Conservation (phyloP, 2,888 invertebrate species). For the Megastigmus dorsalis region DNA sequence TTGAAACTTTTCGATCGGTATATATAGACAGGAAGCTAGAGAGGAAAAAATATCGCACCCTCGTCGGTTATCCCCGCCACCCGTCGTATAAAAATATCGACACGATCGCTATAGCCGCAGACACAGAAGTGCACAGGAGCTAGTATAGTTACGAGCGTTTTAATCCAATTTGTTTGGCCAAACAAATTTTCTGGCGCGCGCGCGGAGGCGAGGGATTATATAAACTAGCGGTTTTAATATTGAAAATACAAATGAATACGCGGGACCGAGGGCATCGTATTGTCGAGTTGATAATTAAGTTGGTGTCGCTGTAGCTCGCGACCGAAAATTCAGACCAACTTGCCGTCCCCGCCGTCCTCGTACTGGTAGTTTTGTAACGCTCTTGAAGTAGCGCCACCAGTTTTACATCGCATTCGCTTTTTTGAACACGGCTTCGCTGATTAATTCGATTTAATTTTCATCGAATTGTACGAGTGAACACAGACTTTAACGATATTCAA, state of each 20-base stretch:
- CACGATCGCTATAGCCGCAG: no score
- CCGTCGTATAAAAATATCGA: no score
- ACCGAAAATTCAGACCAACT: neutral
- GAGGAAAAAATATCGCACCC: no score
- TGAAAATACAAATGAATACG: conserved; percentile 14
- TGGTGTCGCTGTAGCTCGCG: neutral
- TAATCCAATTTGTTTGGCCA: conserved; percentile 49
- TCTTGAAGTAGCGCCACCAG: no score
- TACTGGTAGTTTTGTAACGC: no score
- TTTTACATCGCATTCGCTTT: conserved; percentile 15
- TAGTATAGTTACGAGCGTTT: conserved; percentile 58
- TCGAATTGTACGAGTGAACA: no score
- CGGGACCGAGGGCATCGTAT: neutral
- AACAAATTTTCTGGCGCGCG: conserved; percentile 20
- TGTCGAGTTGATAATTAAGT: conserved; percentile 38
- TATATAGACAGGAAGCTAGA: neutral
- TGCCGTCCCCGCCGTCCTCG: no score
- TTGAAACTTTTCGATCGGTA: conserved; percentile 23
- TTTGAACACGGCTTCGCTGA: neutral
- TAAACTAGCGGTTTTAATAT: conserved; percentile 16
- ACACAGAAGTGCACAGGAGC: conserved; percentile 1
- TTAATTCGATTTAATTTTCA: conserved; percentile 9
- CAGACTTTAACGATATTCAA: no score
- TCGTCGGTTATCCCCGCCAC: no score
- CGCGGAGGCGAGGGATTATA: neutral